Evolutionary conservation across 2,888 invertebrate species (phyloP).

Genomic region (Meganola albula): DNA sequence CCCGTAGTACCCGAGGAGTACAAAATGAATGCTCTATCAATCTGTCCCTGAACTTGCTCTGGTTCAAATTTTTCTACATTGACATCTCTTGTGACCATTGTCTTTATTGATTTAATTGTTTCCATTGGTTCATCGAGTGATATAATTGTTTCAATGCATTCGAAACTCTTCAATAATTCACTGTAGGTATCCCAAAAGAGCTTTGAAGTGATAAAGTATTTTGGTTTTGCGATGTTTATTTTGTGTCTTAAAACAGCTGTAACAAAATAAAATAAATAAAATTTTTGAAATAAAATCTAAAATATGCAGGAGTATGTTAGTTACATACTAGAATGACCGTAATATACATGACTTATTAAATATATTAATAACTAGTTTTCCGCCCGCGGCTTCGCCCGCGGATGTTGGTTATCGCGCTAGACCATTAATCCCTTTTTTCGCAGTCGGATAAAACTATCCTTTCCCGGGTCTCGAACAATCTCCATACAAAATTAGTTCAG

Average conservation of each 20-base stretch:
- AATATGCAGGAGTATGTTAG: too few relatives aligned
- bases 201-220: slow-evolving; percentile 80
- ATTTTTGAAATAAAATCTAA: too few relatives aligned
- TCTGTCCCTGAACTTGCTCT: slow-evolving; percentile 56
- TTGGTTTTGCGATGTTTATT: slow-evolving; percentile 80
- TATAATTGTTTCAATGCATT: slow-evolving; percentile 42
- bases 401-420: too few relatives aligned
- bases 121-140: slow-evolving; percentile 38
- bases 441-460: too few relatives aligned
- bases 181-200: slow-evolving; percentile 59
- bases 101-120: slow-evolving; percentile 32
- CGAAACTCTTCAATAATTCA: slow-evolving; percentile 37
- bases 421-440: too few relatives aligned
- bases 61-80: slow-evolving; percentile 56
- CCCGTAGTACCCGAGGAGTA: slow-evolving; percentile 85
- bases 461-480: too few relatives aligned
- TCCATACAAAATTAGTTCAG: too few relatives aligned
- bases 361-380: too few relatives aligned
- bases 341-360: too few relatives aligned
- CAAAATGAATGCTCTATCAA: slow-evolving; percentile 61
- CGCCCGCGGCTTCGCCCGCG: too few relatives aligned
- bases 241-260: slow-evolving; percentile 81
- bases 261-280: slow-evolving; percentile 29
- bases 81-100: slow-evolving; percentile 32
- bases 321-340: too few relatives aligned